Evolutionary conservation across 2,888 invertebrate genomes (phyloP), one percentile per base, ranked within the genome.

Genomic region (Thysanoteuthis rhombus): DNA sequence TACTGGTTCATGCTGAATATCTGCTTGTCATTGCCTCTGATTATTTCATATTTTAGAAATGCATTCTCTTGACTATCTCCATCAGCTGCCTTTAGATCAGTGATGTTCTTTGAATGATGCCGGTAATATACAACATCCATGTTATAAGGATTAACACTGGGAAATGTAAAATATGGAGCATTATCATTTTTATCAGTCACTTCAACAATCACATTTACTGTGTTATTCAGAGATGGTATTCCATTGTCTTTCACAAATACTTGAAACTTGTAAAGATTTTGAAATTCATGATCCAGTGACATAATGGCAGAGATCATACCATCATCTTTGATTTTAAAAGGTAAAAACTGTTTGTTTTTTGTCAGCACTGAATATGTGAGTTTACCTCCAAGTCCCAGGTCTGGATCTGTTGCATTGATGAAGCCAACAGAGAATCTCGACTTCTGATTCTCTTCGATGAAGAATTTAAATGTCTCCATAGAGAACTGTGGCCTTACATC

Each of bases 1-100:
- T 75, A 75, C 75, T 75, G 75, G 75, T 75, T 75, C n/a, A 75
- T 75, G 75, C n/a, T 75, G 75, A 75, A 75, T 36, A 75, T 75
- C 75, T 75, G 75, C 75, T 75, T 75, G 75, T 75, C 75, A 75
- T 75, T 75, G 75, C 75, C 75, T 75, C 75, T 75, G n/a, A 75
- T 75, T 75, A 75, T 75, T 75, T 75, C 75, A 75, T 75, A 75
- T 75, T 75, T 75, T 75, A 75, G 75, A 75, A 75, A 75, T 75
- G 75, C 75, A 75, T 75, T 75, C 75, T 75, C 75, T 75, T 75
- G 75, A 75, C 75, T 75, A 75, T 75, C 75, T 75, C 75, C 75
- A 75, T 75, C 75, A 75, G 75, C 75, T 75, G 75, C 75, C n/a
- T 75, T 75, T 75, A 75, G n/a, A 75, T 19, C 1, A n/a, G 75